Evolutionary conservation across 1,140 invertebrate species (phyloP).

Genomic region (Hyles euphorbiae): DNA sequence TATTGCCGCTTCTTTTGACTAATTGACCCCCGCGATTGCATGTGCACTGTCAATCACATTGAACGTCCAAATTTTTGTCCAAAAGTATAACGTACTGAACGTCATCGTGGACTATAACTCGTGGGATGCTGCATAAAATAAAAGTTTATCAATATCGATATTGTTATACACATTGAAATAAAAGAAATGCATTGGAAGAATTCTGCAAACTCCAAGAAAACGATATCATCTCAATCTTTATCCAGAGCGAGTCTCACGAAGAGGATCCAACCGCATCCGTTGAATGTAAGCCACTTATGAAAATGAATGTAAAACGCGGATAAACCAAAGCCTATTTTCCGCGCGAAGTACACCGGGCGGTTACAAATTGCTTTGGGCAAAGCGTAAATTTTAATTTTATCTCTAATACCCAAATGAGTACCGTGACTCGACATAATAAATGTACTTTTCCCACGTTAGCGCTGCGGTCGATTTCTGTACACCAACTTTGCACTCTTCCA

Average conservation of each 20-base stretch:
- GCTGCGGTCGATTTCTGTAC: slow-evolving; percentile 45
- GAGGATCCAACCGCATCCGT: slow-evolving; percentile 26
- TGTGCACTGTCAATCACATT: too few species aligned
- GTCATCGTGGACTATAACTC: too few species aligned
- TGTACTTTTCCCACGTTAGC: slow-evolving; percentile 68
- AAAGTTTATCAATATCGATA: too few species aligned
- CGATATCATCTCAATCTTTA: slow-evolving; percentile 5
- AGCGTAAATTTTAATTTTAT: slow-evolving; percentile 75
- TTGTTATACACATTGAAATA: too few species aligned
- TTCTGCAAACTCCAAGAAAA: background rate
- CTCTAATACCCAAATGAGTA: slow-evolving; percentile 73
- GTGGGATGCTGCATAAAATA: too few species aligned
- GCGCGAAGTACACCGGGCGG: slow-evolving; percentile 66
- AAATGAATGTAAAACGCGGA: slow-evolving; percentile 68
- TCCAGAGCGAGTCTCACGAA: slow-evolving; percentile 1
- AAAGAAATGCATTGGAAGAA: background rate
- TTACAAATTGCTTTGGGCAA: slow-evolving; percentile 74
- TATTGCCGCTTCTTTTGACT: slow-evolving; percentile 46
- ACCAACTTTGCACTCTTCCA: slow-evolving; percentile 13
- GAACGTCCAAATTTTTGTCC: too few species aligned
- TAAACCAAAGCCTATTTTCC: slow-evolving; percentile 73
- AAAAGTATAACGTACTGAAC: too few species aligned
- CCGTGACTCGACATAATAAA: slow-evolving; percentile 73
- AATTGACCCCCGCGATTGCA: slow-evolving; percentile 20
- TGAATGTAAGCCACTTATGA: slow-evolving; percentile 67